Base-by-base conservation (phyloP, 2,888 invertebrate species). In the Lasius fuliginosus region DNA sequence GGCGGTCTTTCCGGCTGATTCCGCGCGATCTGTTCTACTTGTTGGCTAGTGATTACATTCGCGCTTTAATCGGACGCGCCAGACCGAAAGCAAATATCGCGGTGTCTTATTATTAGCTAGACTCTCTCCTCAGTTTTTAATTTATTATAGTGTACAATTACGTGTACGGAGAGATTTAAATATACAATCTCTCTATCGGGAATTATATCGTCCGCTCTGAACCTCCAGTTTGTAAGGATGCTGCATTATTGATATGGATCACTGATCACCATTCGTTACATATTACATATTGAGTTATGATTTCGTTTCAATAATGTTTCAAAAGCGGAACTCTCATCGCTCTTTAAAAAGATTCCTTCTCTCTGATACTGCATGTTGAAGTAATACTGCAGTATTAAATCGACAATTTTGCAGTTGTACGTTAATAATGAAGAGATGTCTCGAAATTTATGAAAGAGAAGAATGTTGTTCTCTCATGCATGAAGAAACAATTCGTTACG, bases 391-490 rank as follows among this genome's bases (percentile, higher is more conserved):
- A n/a, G n/a, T n/a, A 11, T 36, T n/a, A 64, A 67, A 40, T 11
- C 15, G 27, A 49, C n/a, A 33, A 23, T 53, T 6, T 5, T 30
- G 30, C 6, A 46, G 15, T 68, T 30, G 8, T 3, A 56, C 15
- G 36, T 40, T 36, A 36, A 40, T 36, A 33, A 76, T 27, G 8
- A 65, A 12, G 40, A 8, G 27, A 12, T 33, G 42, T 27, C 5
- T 58, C n/a, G 0, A 77, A 27, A 11, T 58, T 30, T n/a, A 11
- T 11, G 56, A 1, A 30, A 33, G 30, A 42, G 33, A 33, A 42
- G 30, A 42, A 60, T 68, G 1, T 30, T 67, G 56, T 42, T 42
- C 5, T 40, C 33, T 77, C 67, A 42, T 77, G 42, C 67, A 65
- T 18, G n/a, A 60, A 40, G 36, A 9, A 40, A 67, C 27, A 56